Base-by-base conservation (phyloP, 2,888 invertebrate genomes). In the Himalopsyche tibetana region DNA sequence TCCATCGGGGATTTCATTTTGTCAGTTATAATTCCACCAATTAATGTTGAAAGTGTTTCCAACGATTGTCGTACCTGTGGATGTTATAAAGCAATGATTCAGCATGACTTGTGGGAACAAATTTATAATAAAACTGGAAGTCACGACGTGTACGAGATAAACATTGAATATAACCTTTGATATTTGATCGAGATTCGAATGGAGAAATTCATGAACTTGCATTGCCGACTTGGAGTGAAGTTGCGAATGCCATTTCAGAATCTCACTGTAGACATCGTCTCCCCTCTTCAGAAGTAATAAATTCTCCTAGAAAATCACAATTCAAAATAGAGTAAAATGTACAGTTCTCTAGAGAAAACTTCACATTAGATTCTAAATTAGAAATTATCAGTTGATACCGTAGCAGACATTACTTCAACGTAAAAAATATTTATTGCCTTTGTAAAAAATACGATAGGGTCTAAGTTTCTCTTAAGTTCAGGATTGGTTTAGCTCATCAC, bases 181-280 rank as follows among this genome's bases (percentile, higher is more conserved):
- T 90, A 97, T 96, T 92, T 97, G 95, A 91, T 97, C 94, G 89
- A 97, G 94, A 93, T 97, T 97, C 89, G 95, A 94, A 90, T 95
- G 95, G 88, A 97, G 94, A 92, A 96, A 96, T 89, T 94, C 94
- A 91, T 96, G 95, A 89, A 96, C 94, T 90, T 96, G 96, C 89
- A 93, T 93, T 6, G 96, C 95, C 84, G 96, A 96, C 88, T 95
- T 95, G 81, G 95, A 94, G 93, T 96, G 96, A 89, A 96, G 91
- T 88, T 95, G 93, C 89, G 95, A 93, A 88, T 96, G 95, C 95
- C 95, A 96, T 87, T 95, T 93, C 81, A 96, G 92, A 87, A 96
- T 92, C 91, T 96, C 95, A 81, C 94, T 93, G 91, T 96, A 96
- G 83, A 94, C 92, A 89, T 94, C 93, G 91, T 95, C 95, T 89